Percentiles rank a stretch among this genome's conserved stretches.
Evolutionary conservation across 2,888 invertebrate species (phyloP).

Genomic region (Drosophila kokeensis): DNA sequence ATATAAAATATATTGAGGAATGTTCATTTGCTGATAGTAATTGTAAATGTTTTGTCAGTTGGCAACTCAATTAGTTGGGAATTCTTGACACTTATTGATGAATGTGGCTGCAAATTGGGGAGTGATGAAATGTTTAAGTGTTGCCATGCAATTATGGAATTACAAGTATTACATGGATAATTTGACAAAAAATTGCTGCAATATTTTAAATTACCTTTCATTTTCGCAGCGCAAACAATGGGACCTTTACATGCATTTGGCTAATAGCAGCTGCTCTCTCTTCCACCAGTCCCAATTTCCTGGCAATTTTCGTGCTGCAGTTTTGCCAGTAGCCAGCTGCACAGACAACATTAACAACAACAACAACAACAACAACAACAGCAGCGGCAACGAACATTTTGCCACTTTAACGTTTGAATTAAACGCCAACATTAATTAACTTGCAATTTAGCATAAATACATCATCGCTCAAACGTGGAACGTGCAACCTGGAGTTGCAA

Average conservation of each 20-base stretch:
- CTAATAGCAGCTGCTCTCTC: slow-evolving; percentile 43
- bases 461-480: slow-evolving; percentile 72
- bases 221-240: background rate
- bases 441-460: slow-evolving; percentile 81
- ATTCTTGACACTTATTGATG: background rate
- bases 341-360: slow-evolving; percentile 15
- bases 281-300: slow-evolving; percentile 49
- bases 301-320: slow-evolving; percentile 55
- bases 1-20: background rate
- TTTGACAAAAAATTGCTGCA: slow-evolving; percentile 2
- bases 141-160: background rate
- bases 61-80: slow-evolving; percentile 4
- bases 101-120: background rate
- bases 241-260: slow-evolving; percentile 10
- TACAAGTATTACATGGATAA: slow-evolving; percentile 2
- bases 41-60: background rate
- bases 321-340: slow-evolving; percentile 54
- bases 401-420: slow-evolving; percentile 77
- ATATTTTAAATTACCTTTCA: slow-evolving; percentile 12
- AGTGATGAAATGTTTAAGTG: slow-evolving; percentile 3
- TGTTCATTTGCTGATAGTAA: background rate
- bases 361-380: background rate
- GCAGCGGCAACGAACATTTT: slow-evolving; percentile 59
- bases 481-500: slow-evolving; percentile 11
- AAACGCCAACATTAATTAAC: slow-evolving; percentile 80